Percentiles rank a stretch among this genome's conserved stretches.
phyloP scores from a whole-genome alignment of 2,888 invertebrate genomes.

The Drosophila conformis region DNA sequence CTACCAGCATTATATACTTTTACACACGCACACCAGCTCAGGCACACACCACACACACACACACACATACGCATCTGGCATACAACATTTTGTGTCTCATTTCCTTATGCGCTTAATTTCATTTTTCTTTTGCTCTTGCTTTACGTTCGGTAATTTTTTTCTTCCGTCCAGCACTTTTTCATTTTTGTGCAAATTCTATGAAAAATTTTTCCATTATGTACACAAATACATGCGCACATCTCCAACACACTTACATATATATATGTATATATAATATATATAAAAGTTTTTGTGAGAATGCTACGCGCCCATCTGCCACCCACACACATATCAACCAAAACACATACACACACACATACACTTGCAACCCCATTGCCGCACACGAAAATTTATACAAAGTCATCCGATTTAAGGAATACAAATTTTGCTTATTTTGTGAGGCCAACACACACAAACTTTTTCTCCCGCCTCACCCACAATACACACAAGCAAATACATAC shows the following conservation, averaged over 20 bases:
- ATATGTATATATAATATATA: slow-evolving; percentile 47
- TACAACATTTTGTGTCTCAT: slow-evolving; percentile 72
- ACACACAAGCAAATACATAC: slow-evolving; percentile 40
- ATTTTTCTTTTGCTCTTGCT: slow-evolving; percentile 66
- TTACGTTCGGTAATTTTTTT: slow-evolving; percentile 46
- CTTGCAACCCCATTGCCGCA: slow-evolving; percentile 76
- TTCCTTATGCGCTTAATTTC: slow-evolving; percentile 81
- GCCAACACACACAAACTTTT: slow-evolving; percentile 62
- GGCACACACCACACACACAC: slow-evolving; percentile 24
- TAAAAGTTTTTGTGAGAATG: slow-evolving; percentile 64
- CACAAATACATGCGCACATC: slow-evolving; percentile 66
- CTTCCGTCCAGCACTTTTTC: slow-evolving; percentile 72
- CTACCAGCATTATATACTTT: slow-evolving; percentile 32
- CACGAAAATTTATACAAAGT: slow-evolving; percentile 84
- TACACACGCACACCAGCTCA: slow-evolving; percentile 21
- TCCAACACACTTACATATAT: slow-evolving; percentile 8
- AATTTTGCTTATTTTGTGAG: slow-evolving; percentile 82
- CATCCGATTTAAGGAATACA: slow-evolving; percentile 84
- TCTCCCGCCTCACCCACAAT: slow-evolving; percentile 26
- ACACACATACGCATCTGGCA: slow-evolving; percentile 26
- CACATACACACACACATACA: slow-evolving; percentile 37
- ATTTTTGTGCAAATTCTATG: slow-evolving; percentile 84
- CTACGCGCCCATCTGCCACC: slow-evolving; percentile 70
- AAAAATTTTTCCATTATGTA: slow-evolving; percentile 83
- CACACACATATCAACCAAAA: slow-evolving; percentile 30